Conservation (phyloP, 1,140 invertebrate species). For the Lepeophtheirus salmonis region DNA sequence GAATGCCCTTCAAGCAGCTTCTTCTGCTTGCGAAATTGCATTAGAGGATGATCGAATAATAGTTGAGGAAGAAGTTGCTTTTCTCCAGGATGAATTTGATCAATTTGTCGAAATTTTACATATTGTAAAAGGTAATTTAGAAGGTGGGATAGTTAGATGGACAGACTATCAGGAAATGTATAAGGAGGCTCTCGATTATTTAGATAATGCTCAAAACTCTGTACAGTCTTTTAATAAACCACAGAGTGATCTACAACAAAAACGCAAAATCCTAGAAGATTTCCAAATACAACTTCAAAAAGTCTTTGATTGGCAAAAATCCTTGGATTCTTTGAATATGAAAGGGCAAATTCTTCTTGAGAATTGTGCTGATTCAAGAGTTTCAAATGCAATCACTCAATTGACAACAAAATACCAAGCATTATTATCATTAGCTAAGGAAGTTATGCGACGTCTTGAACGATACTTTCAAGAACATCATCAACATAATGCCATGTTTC, state of each 20-base stretch:
- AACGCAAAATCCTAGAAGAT: slow-evolving; percentile 66
- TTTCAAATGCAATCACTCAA: slow-evolving; percentile 82
- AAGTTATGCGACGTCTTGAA: slow-evolving; percentile 71
- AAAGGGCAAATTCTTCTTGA: slow-evolving; percentile 69
- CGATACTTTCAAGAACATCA: slow-evolving; percentile 55
- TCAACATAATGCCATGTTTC: slow-evolving; percentile 49
- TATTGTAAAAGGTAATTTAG: slow-evolving; percentile 58
- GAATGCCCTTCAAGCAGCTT: slow-evolving; percentile 54
- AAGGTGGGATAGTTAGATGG: slow-evolving; percentile 80
- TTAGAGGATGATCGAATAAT: slow-evolving; percentile 70
- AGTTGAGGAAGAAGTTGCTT: slow-evolving; percentile 71
- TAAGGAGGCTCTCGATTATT: slow-evolving; percentile 65
- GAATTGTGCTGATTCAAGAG: slow-evolving; percentile 74
- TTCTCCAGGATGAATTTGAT: slow-evolving; percentile 49
- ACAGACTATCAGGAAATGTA: slow-evolving; percentile 86
- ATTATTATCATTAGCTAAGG: slow-evolving; percentile 70
- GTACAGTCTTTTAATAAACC: slow-evolving; percentile 77
- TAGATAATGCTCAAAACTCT: slow-evolving; percentile 60
- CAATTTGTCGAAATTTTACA: slow-evolving; percentile 32
- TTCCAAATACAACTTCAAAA: slow-evolving; percentile 65
- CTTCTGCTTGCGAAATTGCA: slow-evolving; percentile 55
- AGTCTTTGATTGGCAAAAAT: slow-evolving; percentile 79
- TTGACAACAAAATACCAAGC: slow-evolving; percentile 83
- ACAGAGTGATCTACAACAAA: slow-evolving; percentile 67
- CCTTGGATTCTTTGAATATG: slow-evolving; percentile 74